Evolutionary conservation across 2,113 vertebrate species (phyloP).

Genomic region (Eleginops maclovinus): DNA sequence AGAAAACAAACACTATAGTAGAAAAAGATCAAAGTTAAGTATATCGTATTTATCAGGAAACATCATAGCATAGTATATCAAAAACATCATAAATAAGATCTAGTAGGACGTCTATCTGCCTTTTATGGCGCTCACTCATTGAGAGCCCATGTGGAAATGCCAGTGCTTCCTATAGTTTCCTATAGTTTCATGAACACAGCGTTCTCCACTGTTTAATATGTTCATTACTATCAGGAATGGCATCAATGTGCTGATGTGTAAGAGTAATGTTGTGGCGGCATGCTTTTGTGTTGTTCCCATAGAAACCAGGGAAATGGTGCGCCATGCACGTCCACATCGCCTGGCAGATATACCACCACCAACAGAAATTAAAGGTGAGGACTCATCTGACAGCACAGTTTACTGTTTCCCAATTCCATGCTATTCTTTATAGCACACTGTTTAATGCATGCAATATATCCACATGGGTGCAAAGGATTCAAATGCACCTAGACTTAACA

Average conservation of each 20-base stretch:
- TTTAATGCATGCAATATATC: not conserved
- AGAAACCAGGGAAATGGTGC: conserved; percentile 99
- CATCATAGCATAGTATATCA: too few relatives aligned
- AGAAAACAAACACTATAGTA: too few relatives aligned
- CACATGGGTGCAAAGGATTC: not conserved
- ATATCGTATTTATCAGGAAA: too few relatives aligned
- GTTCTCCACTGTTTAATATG: too few relatives aligned
- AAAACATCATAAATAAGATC: too few relatives aligned
- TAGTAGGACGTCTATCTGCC: too few relatives aligned
- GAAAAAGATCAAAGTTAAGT: too few relatives aligned
- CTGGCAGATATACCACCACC: conserved; percentile 99
- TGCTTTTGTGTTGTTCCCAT: conserved; percentile 49
- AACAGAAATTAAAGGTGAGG: conserved; percentile 99
- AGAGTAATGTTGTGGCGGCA: not conserved
- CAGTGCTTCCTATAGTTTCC: too few relatives aligned
- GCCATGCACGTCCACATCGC: conserved; percentile 98
- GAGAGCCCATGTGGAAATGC: too few relatives aligned
- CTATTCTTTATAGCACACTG: not conserved
- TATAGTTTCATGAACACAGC: too few relatives aligned
- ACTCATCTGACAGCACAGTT: conserved; percentile 36
- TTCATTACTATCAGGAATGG: too few relatives aligned
- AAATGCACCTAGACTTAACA: not conserved
- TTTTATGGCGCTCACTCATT: too few relatives aligned
- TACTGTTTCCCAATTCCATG: not conserved
- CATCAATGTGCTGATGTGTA: not conserved